These are phyloP conservation scores for Tinea pellionella DNA, from an alignment of 2,888 invertebrate genomes.

Conservation along the genomic window DNA sequence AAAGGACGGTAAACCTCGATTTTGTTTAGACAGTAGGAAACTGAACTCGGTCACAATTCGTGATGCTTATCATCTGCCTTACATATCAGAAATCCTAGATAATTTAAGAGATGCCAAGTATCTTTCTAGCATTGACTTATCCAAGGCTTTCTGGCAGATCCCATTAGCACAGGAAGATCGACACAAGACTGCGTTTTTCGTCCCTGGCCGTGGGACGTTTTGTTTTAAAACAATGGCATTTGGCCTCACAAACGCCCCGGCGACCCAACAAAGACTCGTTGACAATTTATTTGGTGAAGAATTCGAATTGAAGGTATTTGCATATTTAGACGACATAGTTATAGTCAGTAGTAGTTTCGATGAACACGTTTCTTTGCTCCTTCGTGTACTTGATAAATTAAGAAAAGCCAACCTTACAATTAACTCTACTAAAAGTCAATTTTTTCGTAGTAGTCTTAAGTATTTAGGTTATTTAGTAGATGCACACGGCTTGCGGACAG, in stretches of 20 bases:
- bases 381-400: too few relatives aligned
- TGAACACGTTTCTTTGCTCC: too few relatives aligned
- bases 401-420: conserved; percentile 1
- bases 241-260: background rate
- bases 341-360: conserved; percentile 18
- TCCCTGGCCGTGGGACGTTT: conserved; percentile 25
- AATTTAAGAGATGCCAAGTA: conserved; percentile 22
- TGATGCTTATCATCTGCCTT: conserved; percentile 20
- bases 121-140: conserved; percentile 21
- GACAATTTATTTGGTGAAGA: too few relatives aligned
- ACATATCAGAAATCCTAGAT: conserved; percentile 24
- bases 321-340: conserved; percentile 22
- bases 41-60: too few relatives aligned
- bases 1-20: too few relatives aligned
- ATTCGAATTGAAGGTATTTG: conserved; percentile 17
- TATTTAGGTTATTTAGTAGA: conserved; percentile 19
- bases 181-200: conserved; percentile 14
- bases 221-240: conserved; percentile 21
- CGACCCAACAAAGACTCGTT: too few relatives aligned
- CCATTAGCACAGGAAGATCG: background rate
- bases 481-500: conserved; percentile 20
- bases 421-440: background rate
- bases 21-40: too few relatives aligned
- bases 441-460: background rate
- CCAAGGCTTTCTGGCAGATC: conserved; percentile 18